phyloP scores from a whole-genome alignment of 1,140 invertebrate species.

The Steinernema feltiae region DNA sequence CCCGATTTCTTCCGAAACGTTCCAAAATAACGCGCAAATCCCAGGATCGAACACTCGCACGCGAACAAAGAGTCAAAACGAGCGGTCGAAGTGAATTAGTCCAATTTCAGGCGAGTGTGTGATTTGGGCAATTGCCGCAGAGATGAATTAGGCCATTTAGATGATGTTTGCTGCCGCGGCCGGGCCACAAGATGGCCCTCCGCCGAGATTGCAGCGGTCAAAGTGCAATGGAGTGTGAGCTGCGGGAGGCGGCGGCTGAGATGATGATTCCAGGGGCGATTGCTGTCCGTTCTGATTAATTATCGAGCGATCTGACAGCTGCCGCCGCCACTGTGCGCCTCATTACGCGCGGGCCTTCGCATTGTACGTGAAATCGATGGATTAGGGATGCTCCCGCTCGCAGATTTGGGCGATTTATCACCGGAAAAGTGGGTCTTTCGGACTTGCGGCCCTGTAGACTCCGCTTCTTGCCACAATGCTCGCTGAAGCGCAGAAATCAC shows the following conservation, averaged over 20 bases:
- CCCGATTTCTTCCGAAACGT: background rate
- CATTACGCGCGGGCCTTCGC: background rate
- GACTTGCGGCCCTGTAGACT: too few relatives aligned
- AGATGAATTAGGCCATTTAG: conserved; percentile 15
- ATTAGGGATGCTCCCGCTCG: too few relatives aligned
- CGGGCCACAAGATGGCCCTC: background rate
- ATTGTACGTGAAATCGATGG: background rate
- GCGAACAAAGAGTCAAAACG: too few relatives aligned
- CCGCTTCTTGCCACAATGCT: too few relatives aligned
- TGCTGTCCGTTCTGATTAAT: background rate
- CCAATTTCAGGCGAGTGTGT: conserved; percentile 6
- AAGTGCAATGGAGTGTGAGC: conserved; percentile 11
- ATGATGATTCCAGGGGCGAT: background rate
- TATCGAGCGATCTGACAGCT: background rate
- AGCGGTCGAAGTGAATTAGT: conserved; percentile 11
- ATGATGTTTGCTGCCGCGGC: conserved; percentile 1
- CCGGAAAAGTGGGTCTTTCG: too few relatives aligned
- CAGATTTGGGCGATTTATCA: too few relatives aligned
- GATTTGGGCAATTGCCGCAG: conserved; percentile 10
- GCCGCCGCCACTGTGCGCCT: background rate
- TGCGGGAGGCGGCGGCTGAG: too few relatives aligned
- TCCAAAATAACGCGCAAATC: too few relatives aligned
- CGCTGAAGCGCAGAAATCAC: too few relatives aligned
- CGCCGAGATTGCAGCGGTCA: background rate
- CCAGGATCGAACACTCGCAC: too few relatives aligned